Evolutionary conservation across 1,140 invertebrate genomes (phyloP), one percentile per base, ranked within the genome.

Genomic region (Trichomalopsis sarcophagae): DNA sequence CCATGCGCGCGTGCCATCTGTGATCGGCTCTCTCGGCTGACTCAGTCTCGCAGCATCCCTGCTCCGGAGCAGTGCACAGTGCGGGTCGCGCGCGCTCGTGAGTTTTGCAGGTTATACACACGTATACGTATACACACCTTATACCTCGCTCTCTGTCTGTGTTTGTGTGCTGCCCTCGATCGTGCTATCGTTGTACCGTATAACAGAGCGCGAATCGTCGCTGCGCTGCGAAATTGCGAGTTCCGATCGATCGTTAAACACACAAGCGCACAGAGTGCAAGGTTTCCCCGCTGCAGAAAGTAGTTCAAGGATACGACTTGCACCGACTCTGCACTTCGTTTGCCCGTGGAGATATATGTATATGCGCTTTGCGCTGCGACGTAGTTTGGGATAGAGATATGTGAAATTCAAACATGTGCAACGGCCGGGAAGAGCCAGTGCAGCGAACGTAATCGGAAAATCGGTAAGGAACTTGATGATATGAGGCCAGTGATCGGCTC

Each of bases 41-140:
- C 90, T 92, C 92, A 93, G 92, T 93, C 89, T 91, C 90, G 89
- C 92, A 93, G 92, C 92, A 90, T 92, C 92, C 91, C 91, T 92
- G 91, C 88, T 87, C 88, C 87, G 92, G 89, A 88, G 86, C 88
- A 86, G 87, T 74, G 86, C 74, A 88, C 88, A 88, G 89, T 90
- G 91, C 87, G 89, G 14, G 13, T 17, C 81, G 76, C 76, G 87
- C 81, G 88, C 71, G 77, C n/a, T 44, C 76, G 55, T 23, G 47
- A 78, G 50, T 30, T 62, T 33, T 62, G 27, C 27, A 9, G 10
- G 13, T 44, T 75, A n/a, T 40, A 21, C 40, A 21, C 17, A 14
- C 27, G 33, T 36, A 33, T 27, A 44, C 0, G 1, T 14, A 33
- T 13, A 33, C 33, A 36, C 4, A 36, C 33, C 33, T 36, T 36